phyloP scores from a whole-genome alignment of 1,140 invertebrate genomes.

The Charaxes varanes region DNA sequence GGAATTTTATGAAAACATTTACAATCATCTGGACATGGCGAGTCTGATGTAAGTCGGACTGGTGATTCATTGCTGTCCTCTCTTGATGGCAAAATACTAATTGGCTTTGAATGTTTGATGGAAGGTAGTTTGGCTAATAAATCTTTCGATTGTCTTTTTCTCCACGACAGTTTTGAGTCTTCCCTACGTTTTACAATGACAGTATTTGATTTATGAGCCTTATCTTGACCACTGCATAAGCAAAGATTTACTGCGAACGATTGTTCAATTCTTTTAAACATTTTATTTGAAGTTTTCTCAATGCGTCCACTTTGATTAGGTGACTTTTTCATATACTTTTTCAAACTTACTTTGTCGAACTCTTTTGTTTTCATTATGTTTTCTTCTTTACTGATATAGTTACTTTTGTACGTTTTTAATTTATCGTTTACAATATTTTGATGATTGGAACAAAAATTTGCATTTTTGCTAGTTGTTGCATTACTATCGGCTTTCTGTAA shows the following conservation, averaged over 20 bases:
- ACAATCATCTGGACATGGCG: conserved; percentile 33
- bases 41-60: conserved; percentile 1
- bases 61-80: conserved; percentile 1
- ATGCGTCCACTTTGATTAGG: conserved; percentile 9
- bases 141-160: conserved; percentile 19
- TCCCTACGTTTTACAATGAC: conserved; percentile 1
- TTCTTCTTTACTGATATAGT: background rate
- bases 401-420: background rate
- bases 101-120: conserved; percentile 31
- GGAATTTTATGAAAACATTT: conserved; percentile 54
- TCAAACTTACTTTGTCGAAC: conserved; percentile 3
- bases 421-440: conserved; percentile 5
- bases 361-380: conserved; percentile 7
- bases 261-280: conserved; percentile 30
- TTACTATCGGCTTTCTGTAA: conserved; percentile 12
- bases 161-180: conserved; percentile 6
- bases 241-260: conserved; percentile 52
- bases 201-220: conserved; percentile 6
- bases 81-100: conserved; percentile 10
- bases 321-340: conserved; percentile 14
- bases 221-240: conserved; percentile 31
- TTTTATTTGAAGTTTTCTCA: conserved; percentile 15
- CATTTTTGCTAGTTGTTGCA: conserved; percentile 8
- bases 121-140: conserved; percentile 18
- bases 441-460: background rate